Conservation (phyloP, 2,888 invertebrate genomes). For the Electrophaes corylata region DNA sequence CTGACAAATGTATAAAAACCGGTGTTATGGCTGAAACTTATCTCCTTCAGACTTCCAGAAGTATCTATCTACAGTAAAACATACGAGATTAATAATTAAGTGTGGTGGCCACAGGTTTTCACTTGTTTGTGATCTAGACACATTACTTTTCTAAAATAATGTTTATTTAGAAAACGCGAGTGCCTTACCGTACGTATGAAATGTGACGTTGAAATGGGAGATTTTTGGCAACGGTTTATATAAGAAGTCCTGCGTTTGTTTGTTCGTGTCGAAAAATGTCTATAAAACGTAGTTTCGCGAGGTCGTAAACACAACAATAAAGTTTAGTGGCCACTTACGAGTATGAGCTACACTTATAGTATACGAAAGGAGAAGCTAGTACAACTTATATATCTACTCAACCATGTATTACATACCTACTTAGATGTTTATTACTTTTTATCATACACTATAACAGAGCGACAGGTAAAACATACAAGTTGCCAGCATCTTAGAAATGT, state of each 20-base stretch:
- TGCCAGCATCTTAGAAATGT: too few species aligned
- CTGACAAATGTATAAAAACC: too few species aligned
- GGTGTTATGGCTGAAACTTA: too few species aligned
- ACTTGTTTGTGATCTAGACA: too few species aligned
- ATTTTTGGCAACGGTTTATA: constrained; percentile 15
- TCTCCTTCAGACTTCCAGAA: too few species aligned
- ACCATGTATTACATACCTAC: background rate
- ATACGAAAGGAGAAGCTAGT: constrained; percentile 16
- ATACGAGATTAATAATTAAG: too few species aligned
- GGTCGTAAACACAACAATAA: constrained; percentile 75
- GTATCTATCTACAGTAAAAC: too few species aligned
- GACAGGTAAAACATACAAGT: too few species aligned
- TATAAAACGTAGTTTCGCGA: constrained; percentile 54
- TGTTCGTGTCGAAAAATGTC: constrained; percentile 50
- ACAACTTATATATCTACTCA: background rate
- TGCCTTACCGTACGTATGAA: background rate
- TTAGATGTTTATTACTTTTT: too few species aligned
- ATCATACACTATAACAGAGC: too few species aligned
- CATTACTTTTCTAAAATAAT: background rate
- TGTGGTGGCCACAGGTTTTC: too few species aligned
- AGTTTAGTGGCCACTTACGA: constrained; percentile 73
- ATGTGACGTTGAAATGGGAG: background rate
- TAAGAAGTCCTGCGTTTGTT: constrained; percentile 43
- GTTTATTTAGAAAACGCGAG: background rate
- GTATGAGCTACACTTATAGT: constrained; percentile 52